Base-by-base conservation (phyloP, 2,888 invertebrate species). In the Ypsolopha scabrella region DNA sequence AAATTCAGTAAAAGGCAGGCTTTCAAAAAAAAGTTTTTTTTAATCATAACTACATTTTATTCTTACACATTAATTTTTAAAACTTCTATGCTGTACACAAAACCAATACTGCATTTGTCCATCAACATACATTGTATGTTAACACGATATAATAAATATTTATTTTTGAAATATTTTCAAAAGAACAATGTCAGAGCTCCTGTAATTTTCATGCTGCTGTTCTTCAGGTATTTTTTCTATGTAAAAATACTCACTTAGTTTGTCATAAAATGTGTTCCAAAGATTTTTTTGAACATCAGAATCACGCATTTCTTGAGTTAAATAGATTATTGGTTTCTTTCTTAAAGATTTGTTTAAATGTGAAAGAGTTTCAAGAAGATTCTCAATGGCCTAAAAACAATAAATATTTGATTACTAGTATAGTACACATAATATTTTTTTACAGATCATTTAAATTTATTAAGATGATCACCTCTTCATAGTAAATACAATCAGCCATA, bases 261-360 rank as follows among this genome's bases (percentile, higher is more conserved):
- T 78, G 48, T 78, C 71, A 67, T 73, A 75, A 62, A 87, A 87
- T 36, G 60, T 60, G 51, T 64, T 64, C 86, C 85, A 87, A 8
- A 80, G 56, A 51, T 61, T 64, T 60, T 71, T 80, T 55, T 80
- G 77, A 52, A 87, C 79, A 41, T 90, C 90, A 9, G 90, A 87
- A 57, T 91, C 90, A 62, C 93, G 80, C 58, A 91, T 71, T 75
- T 93, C 93, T 79, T 92, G 92, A 54, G 90, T 89, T 56, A 93
- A 75, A 57, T 91, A 82, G 49, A 92, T 86, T 58, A 81, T 80
- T 9, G 90, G 89, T 50, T 87, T 79, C 48, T 75, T 72, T 36
- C 69, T 69, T 51, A 85, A 71, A 13, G 89, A 65, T 45, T 70
- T 70, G 53, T 68, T 79, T 51, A 83, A 64, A 53, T 73, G 65